A percentile compares a stretch with the other conserved stretches of the same genome.
These are phyloP conservation scores for Xerus rutilus DNA, from an alignment of 2,797 vertebrate genomes.

Conservation along the genomic window DNA sequence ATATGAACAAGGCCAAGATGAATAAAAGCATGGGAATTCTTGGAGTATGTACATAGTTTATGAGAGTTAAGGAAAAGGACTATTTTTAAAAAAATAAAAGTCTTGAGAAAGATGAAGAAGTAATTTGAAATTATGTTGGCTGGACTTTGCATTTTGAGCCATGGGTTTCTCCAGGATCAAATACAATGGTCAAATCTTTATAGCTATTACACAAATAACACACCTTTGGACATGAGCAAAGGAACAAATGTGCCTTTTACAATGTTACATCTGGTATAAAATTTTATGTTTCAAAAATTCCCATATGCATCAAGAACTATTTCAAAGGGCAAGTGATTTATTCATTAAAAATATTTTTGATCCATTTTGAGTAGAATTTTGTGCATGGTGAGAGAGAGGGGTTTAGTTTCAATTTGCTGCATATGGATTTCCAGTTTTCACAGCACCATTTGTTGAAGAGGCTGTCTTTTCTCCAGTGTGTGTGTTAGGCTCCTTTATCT, in stretches of 20 bases:
- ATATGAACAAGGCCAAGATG: background rate
- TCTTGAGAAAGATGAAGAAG: background rate
- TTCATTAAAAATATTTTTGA: background rate
- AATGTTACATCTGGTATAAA: background rate
- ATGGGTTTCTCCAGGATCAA: background rate
- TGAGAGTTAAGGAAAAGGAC: background rate
- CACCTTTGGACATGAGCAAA: background rate
- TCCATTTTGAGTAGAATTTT: too few species aligned
- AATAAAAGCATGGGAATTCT: background rate
- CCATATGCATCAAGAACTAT: background rate
- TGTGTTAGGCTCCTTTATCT: too few species aligned
- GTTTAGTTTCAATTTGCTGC: too few species aligned
- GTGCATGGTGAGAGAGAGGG: too few species aligned
- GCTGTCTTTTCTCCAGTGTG: too few species aligned
- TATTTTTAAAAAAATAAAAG: background rate
- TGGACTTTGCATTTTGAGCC: background rate
- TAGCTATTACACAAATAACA: background rate
- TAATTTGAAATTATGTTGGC: background rate
- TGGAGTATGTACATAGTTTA: background rate
- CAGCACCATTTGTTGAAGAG: too few species aligned
- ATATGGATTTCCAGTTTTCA: too few species aligned
- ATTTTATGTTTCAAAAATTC: conserved; percentile 42
- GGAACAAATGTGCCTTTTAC: background rate
- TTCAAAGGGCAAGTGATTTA: conserved; percentile 26
- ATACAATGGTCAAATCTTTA: background rate